Percentiles rank a stretch among this genome's conserved stretches.
Evolutionary conservation across 2,113 vertebrate species (phyloP).

Genomic region (Ibidorhyncha struthersii): DNA sequence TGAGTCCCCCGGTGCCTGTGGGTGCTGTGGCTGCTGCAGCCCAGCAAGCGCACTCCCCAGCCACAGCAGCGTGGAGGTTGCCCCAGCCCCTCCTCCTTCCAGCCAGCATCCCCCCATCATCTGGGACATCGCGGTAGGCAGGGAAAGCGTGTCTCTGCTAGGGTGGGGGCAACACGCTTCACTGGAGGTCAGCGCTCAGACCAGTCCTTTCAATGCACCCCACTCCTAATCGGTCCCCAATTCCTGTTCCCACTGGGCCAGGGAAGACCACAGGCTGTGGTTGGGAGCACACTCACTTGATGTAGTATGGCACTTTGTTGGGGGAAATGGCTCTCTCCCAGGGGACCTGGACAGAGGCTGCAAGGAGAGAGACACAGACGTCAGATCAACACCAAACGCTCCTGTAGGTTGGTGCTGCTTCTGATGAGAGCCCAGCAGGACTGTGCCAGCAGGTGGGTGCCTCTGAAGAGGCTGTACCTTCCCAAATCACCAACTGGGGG

Average conservation of each 20-base stretch:
- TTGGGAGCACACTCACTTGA: constrained; percentile 87
- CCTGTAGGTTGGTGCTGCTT: not conserved
- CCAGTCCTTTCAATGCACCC: not conserved
- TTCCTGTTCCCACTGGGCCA: not conserved
- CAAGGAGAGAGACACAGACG: constrained; percentile 30
- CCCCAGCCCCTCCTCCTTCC: not conserved
- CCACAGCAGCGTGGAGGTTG: not conserved
- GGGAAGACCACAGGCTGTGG: not conserved
- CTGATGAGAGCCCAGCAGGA: not conserved
- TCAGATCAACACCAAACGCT: not conserved
- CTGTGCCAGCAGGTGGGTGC: not conserved
- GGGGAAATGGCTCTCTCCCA: constrained; percentile 98
- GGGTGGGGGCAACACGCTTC: rapidly evolving
- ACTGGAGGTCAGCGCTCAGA: not conserved
- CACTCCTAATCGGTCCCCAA: rapidly evolving
- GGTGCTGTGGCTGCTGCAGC: not conserved
- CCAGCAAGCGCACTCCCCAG: not conserved
- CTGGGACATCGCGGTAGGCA: not conserved
- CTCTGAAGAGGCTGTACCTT: not conserved
- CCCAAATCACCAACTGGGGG: not conserved
- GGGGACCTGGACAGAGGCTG: constrained; percentile 97
- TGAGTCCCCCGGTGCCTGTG: not conserved
- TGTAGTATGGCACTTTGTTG: constrained; percentile 99
- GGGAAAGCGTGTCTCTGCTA: not conserved
- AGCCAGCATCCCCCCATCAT: not conserved